Base-by-base conservation (phyloP, 2,797 vertebrate species). In the Pseudocheirus occidentalis region DNA sequence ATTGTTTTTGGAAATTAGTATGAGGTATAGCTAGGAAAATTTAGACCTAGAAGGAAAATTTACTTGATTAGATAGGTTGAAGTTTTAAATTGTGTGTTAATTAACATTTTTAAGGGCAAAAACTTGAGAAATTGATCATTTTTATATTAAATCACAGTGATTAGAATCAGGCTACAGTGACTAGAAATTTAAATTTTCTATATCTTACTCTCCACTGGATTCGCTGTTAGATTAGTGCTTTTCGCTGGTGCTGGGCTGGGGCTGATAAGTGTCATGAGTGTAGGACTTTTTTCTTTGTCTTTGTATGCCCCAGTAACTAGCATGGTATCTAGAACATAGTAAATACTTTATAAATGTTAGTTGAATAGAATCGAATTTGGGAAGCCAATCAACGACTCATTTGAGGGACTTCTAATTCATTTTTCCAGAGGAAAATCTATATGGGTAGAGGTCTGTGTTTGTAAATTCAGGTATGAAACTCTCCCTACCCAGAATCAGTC, bases 141-240 rank as follows among this genome's bases (percentile, higher is more conserved):
- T 62, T 93, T n/a, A 94, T 90, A 58, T 91, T 96, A 96, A 96
- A 93, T 96, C 55, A 90, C 94, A 92, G 93, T 95, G 57, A 18
- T 94, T 73, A 92, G 66, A 50, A 40, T 40, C 66, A 73, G n/a
- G 16, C n/a, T 40, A 7, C n/a, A 40, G 6, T 73, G 66, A 73
- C 40, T 81, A 27, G 73, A 87, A 87, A 50, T 50, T 27, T 12
- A 12, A 46, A 21, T 87, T 50, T 87, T 87, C 18, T 87, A 27
- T 21, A 27, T 50, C 40, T 46, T 27, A 11, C 21, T 40, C n/a
- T 73, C 4, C 34, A 34, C n/a, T 59, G 29, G 28, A 59, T 28
- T 62, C 31, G 31, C 11, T 66, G 31, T 66, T 46, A 24, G 13
- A 50, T 28, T 87, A 87, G 1, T 27, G 7, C 40, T 81, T 81